Base-by-base conservation (phyloP, 2,113 vertebrate species). In the Seriola aureovittata region DNA sequence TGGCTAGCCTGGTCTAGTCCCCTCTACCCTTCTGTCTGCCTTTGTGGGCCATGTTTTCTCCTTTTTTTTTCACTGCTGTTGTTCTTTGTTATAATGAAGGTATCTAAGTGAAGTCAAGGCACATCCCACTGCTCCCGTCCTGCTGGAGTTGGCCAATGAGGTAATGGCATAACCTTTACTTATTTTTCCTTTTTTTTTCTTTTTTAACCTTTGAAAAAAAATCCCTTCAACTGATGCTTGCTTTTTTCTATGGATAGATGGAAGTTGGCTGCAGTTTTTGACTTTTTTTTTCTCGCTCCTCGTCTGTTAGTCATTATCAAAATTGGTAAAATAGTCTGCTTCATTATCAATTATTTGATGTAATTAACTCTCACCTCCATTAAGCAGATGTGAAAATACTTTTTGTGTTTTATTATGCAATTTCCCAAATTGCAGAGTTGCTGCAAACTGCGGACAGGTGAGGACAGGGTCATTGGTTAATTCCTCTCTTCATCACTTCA, bases 71-170 rank as follows among this genome's bases (percentile, higher is more conserved):
- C 50, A 87, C 81, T 81, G 75, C 79, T 92, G 87, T 86, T 95
- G 71, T 95, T 92, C 72, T 93, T 92, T 95, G 88, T 94, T 90
- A 46, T 95, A 90, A 93, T 93, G 69, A 95, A 99, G 98, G 95
- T 99, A 99, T 94, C 94, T 97, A 92, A 95, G 88, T 88, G 95
- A 96, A 81, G 95, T 97, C 89, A 92, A 90, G 91, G 94, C 93
- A 89, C 95, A 95, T 93, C 95, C 96, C 92, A 85, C 95, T 85
- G 96, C 95, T 91, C 97, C 98, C 11, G 95, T 98, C 84, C 95
- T 99, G 86, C 95, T 99, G 93, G 96, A 97, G 82, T 91, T 99
- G 92, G 97, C 98, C 94, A 98, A 97, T 96, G 96, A 99, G 97
- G 98, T 99, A 98, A 97, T 94, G 80, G 74, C 63, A 36, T 71